Base-by-base conservation (phyloP, 2,888 invertebrate species). In the Muscina levida region DNA sequence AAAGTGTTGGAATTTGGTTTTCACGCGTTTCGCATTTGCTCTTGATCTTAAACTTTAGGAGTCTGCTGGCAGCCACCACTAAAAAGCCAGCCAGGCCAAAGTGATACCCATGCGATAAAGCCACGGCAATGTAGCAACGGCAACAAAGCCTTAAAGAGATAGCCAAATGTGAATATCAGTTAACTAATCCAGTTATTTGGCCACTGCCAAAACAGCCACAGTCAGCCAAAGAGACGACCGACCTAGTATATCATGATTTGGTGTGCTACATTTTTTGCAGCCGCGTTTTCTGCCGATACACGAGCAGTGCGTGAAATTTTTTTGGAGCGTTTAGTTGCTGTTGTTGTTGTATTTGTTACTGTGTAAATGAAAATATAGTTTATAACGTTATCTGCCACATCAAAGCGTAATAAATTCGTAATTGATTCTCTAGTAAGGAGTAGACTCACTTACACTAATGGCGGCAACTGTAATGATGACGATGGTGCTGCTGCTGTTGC, bases 121-220 rank as follows among this genome's bases (percentile, higher is more conserved):
- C 11, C 48, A 17, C 19, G 1, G 10, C 8, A n/a, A 51, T 42
- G 39, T 51, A 72, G 68, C 31, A 44, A 71, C 65, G 65, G 11
- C 22, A 53, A 62, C 62, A 44, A 48, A 31, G 31, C 31, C 31
- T 31, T 31, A 5, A 31, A 74, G 57, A 51, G 76, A 77, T 80
- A 72, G 48, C 57, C 51, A 65, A 71, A 72, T 22, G 67, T 53
- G 56, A 37, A 72, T 76, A 76, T 76, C 72, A 72, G 77, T 70
- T 77, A 37, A 77, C 70, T 76, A 80, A 77, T 80, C 80, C 73
- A 77, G 76, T 80, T 80, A 77, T 77, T 77, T 77, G 65, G 51
- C 19, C 13, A 71, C 17, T 42, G 22, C 24, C 48, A 56, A 24
- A 72, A 53, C 5, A 24, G 13, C 66, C 8, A 6, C 37, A 31